These are phyloP conservation scores for Pandemis cinnamomeana DNA, from an alignment of 2,888 invertebrate species.

Conservation along the genomic window DNA sequence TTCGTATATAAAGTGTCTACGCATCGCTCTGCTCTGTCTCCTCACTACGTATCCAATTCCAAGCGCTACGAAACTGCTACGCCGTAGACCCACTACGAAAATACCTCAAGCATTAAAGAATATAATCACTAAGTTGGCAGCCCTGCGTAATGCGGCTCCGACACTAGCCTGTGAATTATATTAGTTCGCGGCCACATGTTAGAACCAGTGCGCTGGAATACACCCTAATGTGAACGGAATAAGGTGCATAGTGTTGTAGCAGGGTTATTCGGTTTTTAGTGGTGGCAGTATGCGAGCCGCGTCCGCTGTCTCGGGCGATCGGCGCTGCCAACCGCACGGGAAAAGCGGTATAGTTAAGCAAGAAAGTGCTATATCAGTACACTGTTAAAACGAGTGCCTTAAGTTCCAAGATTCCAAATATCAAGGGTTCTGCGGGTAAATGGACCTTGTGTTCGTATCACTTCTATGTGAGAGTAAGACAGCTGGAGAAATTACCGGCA, in stretches of 20 bases:
- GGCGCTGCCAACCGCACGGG: constrained; percentile 12
- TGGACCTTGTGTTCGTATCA: too few relatives aligned
- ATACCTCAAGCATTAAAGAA: not conserved
- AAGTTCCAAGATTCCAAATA: too few relatives aligned
- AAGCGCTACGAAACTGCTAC: constrained; percentile 25
- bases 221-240: constrained; percentile 4
- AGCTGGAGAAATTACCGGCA: too few relatives aligned
- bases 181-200: constrained; percentile 59
- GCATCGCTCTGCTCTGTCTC: too few relatives aligned
- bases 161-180: constrained; percentile 67
- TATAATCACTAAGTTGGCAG: constrained; percentile 45
- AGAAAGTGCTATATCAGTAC: not conserved
- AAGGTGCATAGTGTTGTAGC: constrained; percentile 8
- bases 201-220: constrained; percentile 43
- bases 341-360: not conserved
- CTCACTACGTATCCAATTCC: not conserved
- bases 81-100: constrained; percentile 31
- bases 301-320: constrained; percentile 22
- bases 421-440: too few relatives aligned
- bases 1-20: too few relatives aligned
- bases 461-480: too few relatives aligned
- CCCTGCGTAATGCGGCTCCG: constrained; percentile 67
- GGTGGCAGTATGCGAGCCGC: constrained; percentile 23
- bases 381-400: too few relatives aligned
- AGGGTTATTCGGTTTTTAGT: not conserved